These are phyloP conservation scores for Ictalurus punctatus DNA, from an alignment of 2,113 vertebrate species.

Conservation along the genomic window DNA sequence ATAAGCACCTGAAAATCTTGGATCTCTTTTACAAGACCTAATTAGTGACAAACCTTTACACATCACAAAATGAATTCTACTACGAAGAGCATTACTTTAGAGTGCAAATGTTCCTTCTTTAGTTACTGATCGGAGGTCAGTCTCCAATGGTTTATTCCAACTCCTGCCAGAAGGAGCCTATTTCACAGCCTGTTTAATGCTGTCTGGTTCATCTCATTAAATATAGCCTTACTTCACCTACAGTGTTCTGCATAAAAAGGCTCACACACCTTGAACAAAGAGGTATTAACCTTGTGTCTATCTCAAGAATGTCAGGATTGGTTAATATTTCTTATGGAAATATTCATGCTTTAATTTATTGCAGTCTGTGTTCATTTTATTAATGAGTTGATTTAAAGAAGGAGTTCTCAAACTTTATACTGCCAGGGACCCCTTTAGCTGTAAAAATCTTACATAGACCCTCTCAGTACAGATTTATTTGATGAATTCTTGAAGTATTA, in stretches of 20 bases:
- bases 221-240: not conserved
- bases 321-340: slow-evolving; percentile 37
- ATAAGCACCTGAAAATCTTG: not conserved
- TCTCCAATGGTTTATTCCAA: not conserved
- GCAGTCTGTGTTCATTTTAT: not conserved
- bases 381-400: not conserved
- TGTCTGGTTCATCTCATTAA: not conserved
- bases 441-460: not conserved
- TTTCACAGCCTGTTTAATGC: not conserved
- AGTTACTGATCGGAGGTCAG: slow-evolving; percentile 8
- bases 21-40: not conserved
- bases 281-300: not conserved
- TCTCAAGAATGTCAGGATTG: not conserved
- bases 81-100: not conserved
- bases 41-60: not conserved
- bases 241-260: not conserved
- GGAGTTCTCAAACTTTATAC: not conserved
- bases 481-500: not conserved
- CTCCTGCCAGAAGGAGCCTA: not conserved
- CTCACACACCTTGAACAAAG: not conserved
- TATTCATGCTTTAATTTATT: not conserved
- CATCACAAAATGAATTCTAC: not conserved
- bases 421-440: not conserved
- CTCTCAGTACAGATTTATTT: not conserved
- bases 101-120: not conserved